Conservation (phyloP, 2,888 invertebrate species). For the Choreutis nemorana region DNA sequence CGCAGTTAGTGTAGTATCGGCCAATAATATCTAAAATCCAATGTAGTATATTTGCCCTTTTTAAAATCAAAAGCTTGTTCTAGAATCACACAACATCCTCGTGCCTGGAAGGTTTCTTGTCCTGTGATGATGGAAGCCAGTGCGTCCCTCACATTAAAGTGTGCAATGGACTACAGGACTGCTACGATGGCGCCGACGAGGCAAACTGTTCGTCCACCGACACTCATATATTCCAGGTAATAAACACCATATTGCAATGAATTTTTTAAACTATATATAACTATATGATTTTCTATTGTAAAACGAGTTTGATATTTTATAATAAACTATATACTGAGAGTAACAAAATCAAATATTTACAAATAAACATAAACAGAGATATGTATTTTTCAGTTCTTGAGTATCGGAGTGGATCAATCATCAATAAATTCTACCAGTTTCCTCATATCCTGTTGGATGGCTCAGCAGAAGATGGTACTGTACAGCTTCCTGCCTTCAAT, state of each 20-base stretch:
- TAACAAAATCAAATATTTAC: not conserved
- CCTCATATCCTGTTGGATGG: conserved; percentile 70
- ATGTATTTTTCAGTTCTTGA: conserved; percentile 44
- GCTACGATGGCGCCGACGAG: conserved; percentile 80
- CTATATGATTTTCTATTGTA: conserved; percentile 1
- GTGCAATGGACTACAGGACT: conserved; percentile 76
- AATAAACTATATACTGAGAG: not conserved
- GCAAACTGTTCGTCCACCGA: conserved; percentile 58
- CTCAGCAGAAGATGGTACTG: conserved; percentile 40
- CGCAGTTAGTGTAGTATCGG: no score
- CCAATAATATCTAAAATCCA: no score
- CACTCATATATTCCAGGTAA: conserved; percentile 20
- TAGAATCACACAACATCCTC: not conserved
- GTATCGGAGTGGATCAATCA: conserved; percentile 71
- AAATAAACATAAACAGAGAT: not conserved
- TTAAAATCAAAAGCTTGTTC: no score
- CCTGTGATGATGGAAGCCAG: conserved; percentile 42
- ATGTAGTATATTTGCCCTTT: no score
- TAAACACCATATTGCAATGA: conserved; percentile 29
- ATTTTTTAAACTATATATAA: conserved; percentile 5
- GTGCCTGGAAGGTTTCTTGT: conserved; percentile 29
- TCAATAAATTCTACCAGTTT: conserved; percentile 70
- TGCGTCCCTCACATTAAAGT: conserved; percentile 69
- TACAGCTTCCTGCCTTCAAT: conserved; percentile 77
- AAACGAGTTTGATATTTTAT: not conserved